Evolutionary conservation across 2,888 invertebrate genomes (phyloP).

Genomic region (Andrena chrysosceles): DNA sequence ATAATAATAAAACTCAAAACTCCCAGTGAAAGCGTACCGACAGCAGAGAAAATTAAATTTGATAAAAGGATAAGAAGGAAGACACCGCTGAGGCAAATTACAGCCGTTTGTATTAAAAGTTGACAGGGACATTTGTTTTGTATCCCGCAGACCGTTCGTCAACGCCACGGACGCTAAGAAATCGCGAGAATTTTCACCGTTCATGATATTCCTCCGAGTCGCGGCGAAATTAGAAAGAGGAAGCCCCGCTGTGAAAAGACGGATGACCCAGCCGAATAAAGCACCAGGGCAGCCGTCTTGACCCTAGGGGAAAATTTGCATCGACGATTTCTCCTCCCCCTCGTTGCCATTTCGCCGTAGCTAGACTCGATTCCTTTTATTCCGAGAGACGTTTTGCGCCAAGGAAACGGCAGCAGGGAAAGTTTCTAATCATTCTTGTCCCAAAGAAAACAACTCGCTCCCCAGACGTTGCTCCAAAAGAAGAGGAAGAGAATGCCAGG

Average conservation of each 20-base stretch:
- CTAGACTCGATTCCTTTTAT: constrained; percentile 45
- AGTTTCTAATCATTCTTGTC: constrained; percentile 39
- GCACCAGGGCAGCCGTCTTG: constrained; percentile 10
- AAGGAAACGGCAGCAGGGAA: not conserved
- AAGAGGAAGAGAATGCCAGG: not conserved
- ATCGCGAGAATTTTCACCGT: constrained; percentile 54
- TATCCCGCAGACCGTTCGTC: constrained; percentile 33
- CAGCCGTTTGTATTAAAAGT: constrained; percentile 15
- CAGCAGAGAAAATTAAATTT: not conserved
- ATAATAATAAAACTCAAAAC: not conserved
- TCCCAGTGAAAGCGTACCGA: not conserved
- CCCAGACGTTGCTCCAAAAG: not conserved
- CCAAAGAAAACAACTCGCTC: constrained; percentile 20
- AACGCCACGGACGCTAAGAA: constrained; percentile 34
- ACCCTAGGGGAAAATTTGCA: constrained; percentile 66
- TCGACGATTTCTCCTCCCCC: constrained; percentile 37
- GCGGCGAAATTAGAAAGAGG: constrained; percentile 61
- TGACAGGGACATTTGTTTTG: constrained; percentile 11
- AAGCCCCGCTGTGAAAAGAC: constrained; percentile 45
- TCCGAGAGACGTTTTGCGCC: constrained; percentile 5
- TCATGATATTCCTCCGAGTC: constrained; percentile 51
- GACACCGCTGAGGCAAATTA: not conserved
- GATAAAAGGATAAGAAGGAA: not conserved
- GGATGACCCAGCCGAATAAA: constrained; percentile 62
- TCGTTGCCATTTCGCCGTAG: constrained; percentile 30